These are phyloP conservation scores for Drosophila hydei DNA, from an alignment of 1,140 invertebrate genomes.

Conservation along the genomic window DNA sequence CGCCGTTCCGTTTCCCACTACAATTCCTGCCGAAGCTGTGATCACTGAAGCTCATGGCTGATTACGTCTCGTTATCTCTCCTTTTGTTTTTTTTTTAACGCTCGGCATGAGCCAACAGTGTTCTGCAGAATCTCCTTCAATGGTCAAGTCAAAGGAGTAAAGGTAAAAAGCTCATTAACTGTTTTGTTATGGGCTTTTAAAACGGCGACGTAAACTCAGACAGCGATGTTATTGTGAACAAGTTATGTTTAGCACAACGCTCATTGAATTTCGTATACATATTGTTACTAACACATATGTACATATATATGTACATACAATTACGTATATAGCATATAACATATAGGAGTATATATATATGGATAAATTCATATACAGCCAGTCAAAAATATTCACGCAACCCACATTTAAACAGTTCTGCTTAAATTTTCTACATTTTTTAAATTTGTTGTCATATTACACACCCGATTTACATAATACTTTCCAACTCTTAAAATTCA, in stretches of 20 bases:
- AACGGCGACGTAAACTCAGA: slow-evolving; percentile 11
- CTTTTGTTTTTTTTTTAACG: slow-evolving; percentile 14
- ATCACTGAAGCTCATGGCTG: slow-evolving; percentile 10
- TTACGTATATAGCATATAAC: no score
- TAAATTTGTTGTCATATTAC: no score
- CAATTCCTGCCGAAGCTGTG: background rate
- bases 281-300: no score
- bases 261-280: no score
- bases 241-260: slow-evolving; percentile 34
- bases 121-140: slow-evolving; percentile 34
- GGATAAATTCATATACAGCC: no score
- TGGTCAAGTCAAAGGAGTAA: slow-evolving; percentile 20
- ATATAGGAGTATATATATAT: no score
- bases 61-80: slow-evolving; percentile 5
- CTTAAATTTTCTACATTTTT: no score
- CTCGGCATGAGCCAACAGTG: slow-evolving; percentile 22
- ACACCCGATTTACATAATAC: no score
- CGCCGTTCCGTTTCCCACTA: background rate
- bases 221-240: slow-evolving; percentile 40
- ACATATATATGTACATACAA: slow-evolving; percentile 5
- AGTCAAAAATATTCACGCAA: no score
- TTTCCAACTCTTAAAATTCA: no score
- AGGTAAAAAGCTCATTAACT: slow-evolving; percentile 57
- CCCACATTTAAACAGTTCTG: no score
- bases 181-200: slow-evolving; percentile 54